phyloP scores from a whole-genome alignment of 2,113 vertebrate genomes.

The Trichechus manatus region DNA sequence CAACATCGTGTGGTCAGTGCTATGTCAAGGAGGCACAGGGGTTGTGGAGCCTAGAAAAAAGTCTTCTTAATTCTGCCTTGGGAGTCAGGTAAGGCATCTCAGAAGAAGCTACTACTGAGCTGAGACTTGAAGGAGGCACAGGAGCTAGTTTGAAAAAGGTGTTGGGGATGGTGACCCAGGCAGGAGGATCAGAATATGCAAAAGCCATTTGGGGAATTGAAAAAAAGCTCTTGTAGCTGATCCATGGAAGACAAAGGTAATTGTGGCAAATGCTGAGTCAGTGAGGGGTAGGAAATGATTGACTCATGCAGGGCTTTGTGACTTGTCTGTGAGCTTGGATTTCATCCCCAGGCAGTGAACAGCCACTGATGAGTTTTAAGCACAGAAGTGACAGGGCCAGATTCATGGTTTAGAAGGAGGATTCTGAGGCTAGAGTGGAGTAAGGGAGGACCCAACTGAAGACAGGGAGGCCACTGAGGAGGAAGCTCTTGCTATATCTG shows the following conservation, averaged over 20 bases:
- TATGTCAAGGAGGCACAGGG: background rate
- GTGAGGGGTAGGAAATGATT: background rate
- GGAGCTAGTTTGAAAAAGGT: background rate
- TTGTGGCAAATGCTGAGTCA: background rate
- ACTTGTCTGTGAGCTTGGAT: background rate
- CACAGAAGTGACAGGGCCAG: background rate
- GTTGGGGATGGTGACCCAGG: background rate
- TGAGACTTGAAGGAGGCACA: slow-evolving; percentile 28
- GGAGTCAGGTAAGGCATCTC: background rate
- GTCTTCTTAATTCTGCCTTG: background rate
- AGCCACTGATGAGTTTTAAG: background rate
- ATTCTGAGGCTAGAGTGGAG: background rate
- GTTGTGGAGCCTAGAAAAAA: background rate
- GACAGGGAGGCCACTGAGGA: background rate
- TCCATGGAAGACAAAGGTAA: background rate
- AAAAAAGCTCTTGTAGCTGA: background rate
- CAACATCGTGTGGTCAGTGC: background rate
- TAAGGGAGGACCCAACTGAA: background rate
- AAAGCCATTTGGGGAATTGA: background rate
- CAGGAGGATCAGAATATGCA: background rate
- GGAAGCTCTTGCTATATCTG: background rate
- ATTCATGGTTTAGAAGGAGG: background rate
- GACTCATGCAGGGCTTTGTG: background rate
- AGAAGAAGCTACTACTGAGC: background rate
- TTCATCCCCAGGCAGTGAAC: background rate